These are phyloP conservation scores for Notarius lentiginosus DNA, from an alignment of 2,113 vertebrate species.

Conservation along the genomic window DNA sequence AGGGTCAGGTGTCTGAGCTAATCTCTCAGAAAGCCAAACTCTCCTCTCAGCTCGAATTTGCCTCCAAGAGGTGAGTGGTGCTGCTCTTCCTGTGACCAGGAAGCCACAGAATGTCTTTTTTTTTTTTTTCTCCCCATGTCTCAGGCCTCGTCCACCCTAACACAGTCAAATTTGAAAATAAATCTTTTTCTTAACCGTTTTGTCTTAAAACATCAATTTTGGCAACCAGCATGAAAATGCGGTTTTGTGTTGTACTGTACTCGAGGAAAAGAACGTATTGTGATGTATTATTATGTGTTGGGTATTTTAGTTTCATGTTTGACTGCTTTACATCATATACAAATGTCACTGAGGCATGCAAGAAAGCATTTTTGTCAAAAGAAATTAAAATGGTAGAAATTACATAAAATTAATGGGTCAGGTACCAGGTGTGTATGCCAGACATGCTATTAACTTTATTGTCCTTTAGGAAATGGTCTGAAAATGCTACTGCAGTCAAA, in stretches of 20 bases:
- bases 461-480: background rate
- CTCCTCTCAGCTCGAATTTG: conserved; percentile 90
- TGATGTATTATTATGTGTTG: background rate
- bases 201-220: background rate
- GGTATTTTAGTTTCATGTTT: background rate
- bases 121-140: background rate
- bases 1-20: conserved; percentile 85
- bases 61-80: conserved; percentile 82
- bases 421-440: background rate
- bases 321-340: background rate
- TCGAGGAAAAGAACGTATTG: background rate
- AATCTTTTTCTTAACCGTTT: background rate
- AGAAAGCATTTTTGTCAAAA: background rate
- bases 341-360: background rate
- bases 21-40: conserved; percentile 88
- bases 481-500: background rate
- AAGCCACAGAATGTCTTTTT: background rate
- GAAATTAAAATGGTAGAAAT: background rate
- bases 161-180: background rate
- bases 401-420: background rate
- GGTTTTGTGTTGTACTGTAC: background rate
- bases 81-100: background rate
- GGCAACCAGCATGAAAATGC: background rate
- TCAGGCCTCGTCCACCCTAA: background rate
- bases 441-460: background rate